Evolutionary conservation across 1,140 invertebrate genomes (phyloP).

Genomic region (Rhopalosiphum padi): DNA sequence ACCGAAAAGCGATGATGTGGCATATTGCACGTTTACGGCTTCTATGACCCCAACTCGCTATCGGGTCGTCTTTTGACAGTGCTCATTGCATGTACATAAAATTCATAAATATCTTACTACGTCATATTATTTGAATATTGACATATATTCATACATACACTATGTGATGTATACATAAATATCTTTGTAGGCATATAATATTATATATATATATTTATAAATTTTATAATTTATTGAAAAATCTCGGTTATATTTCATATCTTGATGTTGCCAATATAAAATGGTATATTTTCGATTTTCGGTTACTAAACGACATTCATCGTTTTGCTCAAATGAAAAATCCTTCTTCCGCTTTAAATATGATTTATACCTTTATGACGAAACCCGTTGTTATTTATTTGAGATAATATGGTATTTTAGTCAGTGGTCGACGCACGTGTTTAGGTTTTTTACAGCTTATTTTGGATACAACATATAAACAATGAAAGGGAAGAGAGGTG

Average conservation of each 20-base stretch:
- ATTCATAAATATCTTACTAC: not conserved
- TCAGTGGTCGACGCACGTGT: constrained; percentile 30
- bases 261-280: not conserved
- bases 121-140: not conserved
- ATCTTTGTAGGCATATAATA: not conserved
- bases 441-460: constrained; percentile 52
- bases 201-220: not conserved
- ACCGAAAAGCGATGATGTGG: constrained; percentile 25
- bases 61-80: constrained; percentile 21
- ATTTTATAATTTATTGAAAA: not conserved
- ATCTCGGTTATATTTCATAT: not conserved
- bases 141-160: not conserved
- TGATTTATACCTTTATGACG: constrained; percentile 44
- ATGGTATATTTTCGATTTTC: not conserved
- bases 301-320: not conserved
- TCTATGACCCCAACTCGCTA: constrained; percentile 33
- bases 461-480: constrained; percentile 17
- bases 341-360: not conserved
- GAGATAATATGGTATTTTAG: constrained; percentile 50
- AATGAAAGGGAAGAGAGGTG: not conserved
- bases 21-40: constrained; percentile 33
- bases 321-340: not conserved
- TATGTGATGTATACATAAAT: not conserved
- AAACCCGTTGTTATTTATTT: constrained; percentile 51
- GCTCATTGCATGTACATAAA: not conserved